These are phyloP conservation scores for Margaritifera margaritifera DNA, from an alignment of 2,888 invertebrate species.

Conservation along the genomic window DNA sequence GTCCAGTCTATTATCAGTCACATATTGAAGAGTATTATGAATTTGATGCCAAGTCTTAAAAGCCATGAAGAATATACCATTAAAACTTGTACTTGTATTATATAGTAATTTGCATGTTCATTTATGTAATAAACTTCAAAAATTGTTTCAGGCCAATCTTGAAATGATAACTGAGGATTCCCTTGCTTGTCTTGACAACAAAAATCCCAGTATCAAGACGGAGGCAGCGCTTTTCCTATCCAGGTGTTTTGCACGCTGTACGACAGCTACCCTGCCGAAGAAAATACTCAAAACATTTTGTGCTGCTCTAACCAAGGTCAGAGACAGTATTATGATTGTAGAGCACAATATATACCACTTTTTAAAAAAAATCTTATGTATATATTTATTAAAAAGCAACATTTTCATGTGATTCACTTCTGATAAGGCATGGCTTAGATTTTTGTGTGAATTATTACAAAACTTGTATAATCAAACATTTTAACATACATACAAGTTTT, in stretches of 20 bases:
- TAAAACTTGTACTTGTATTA: neutral
- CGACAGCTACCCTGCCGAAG: constrained; percentile 86
- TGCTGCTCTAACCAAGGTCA: constrained; percentile 82
- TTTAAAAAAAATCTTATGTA: too few species aligned
- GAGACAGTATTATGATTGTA: neutral
- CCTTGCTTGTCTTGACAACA: constrained; percentile 84
- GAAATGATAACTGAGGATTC: constrained; percentile 82
- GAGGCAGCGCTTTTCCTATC: constrained; percentile 84
- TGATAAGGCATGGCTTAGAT: too few species aligned
- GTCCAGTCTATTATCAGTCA: too few species aligned
- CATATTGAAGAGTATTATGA: too few species aligned
- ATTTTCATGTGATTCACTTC: too few species aligned
- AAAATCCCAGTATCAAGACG: constrained; percentile 73
- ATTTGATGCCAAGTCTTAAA: neutral
- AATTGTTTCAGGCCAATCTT: constrained; percentile 80
- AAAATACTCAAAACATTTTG: constrained; percentile 90
- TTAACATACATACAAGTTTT: too few species aligned
- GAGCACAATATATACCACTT: too few species aligned
- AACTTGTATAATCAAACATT: too few species aligned
- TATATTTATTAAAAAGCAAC: too few species aligned
- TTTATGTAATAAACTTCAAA: neutral
- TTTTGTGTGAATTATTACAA: too few species aligned
- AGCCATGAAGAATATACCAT: neutral
- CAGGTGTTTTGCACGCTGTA: constrained; percentile 86
- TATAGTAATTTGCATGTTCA: neutral